Evolutionary conservation across 2,888 invertebrate species (phyloP), one percentile per base, ranked within the genome.

Genomic region (Vesta saturnalis): DNA sequence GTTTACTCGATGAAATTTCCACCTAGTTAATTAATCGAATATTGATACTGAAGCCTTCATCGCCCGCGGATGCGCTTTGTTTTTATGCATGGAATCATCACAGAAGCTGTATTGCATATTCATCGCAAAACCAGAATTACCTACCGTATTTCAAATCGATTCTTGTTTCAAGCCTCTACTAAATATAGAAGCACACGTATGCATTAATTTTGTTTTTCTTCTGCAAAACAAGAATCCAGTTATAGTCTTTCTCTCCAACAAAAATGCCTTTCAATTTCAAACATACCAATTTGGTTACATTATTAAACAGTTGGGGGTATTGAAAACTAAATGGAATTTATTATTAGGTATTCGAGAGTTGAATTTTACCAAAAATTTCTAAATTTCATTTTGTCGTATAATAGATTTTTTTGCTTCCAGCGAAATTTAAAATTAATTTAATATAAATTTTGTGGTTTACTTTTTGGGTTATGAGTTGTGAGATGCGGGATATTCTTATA

Each of bases 11-110:
- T 35, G 23, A 43, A 62, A 58, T 57, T 43, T 71, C 69, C 70
- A 72, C 73, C 73, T 76, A 71, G 72, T 73, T 74, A 76, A 76
- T 75, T 75, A 76, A 76, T 76, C 71, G 75, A 75, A 76, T 74
- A 75, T 74, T 74, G 64, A 76, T 76, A 73, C 67, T 69, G 67
- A 73, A 72, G 71, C 74, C 73, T 69, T 67, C 66, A 64, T 71
- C 71, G 60, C 49, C 55, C 57, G 46, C 61, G 71, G 71, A 73
- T 70, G 70, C 54, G 68, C 71, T 71, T 65, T 71, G 71, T 72
- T 72, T 72, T 72, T 72, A 69, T 72, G 72, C 72, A 71, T 67
- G 67, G 61, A 47, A 66, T 64, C 69, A 72, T 75, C 70, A 64
- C 70, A 70, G 63, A 64, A 69, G 66, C 55, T 54, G 67, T 64